Base-by-base conservation (phyloP, 2,113 vertebrate species). In the Symphodus melops region DNA sequence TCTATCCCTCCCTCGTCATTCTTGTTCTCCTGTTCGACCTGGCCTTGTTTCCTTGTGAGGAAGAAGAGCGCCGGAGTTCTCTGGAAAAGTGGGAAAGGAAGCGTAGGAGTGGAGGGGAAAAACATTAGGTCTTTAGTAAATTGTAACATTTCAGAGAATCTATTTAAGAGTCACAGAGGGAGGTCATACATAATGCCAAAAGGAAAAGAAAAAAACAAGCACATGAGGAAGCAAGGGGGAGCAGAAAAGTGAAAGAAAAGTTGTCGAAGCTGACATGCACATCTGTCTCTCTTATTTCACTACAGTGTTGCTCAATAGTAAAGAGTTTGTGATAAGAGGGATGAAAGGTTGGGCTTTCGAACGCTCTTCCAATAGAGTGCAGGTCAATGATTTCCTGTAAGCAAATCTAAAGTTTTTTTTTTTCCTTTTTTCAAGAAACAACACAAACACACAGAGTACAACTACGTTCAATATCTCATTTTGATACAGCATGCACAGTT, bases 1-100 rank as follows among this genome's bases (percentile, higher is more conserved):
- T 89, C 86, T 77, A 79, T 91, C 85, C 88, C 91, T 91, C 88
- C 91, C 68, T 78, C 79, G 60, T 88, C 84, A 78, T 84, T 89
- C 82, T 85, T 83, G 75, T 44, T 61, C 53, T 59, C 87, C 61
- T 79, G 76, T 67, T 33, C 48, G 9, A 13, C 28, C 71, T 83
- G 58, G 64, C 79, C 55, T 37, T 59, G 23, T 85, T 88, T 89
- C 85, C 84, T 53, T 54, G 60, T 74, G 19, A 84, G 72, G 58
- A 80, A 83, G 85, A 93, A 91, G 85, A 84, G 66, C 20, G 23
- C 58, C 61, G 36, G 51, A 19, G 61, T 57, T 21, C 67, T 80
- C 37, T 72, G 71, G 66, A 82, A 80, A 90, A 82, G 37, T 53
- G 41, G 65, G 42, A 25, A 41, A 19, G 41, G 23, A 12, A 46